Evolutionary conservation across 2,113 vertebrate species (phyloP), one percentile per base, ranked within the genome.

Genomic region (Eidolon helvum): DNA sequence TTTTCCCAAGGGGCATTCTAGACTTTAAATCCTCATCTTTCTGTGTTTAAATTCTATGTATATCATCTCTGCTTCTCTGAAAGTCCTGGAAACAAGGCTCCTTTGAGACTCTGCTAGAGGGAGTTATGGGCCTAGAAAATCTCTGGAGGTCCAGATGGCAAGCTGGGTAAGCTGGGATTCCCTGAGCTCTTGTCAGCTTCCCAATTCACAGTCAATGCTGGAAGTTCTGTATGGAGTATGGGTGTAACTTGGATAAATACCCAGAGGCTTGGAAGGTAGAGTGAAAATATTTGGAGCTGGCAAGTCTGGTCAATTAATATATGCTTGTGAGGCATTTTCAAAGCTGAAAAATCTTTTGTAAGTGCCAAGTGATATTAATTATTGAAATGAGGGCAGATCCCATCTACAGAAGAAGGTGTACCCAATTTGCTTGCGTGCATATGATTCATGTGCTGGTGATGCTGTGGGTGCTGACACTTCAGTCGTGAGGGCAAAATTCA

Each of bases 241-340:
- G 63, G 61, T 84, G 66, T 53, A 92, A 14, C 48, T 72, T 92
- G 65, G 5, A 80, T 88, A 98, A 93, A 96, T 50, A 95, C 15
- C 63, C 79, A 75, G 79, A 86, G 66, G 78, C 91, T 87, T 91
- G 63, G 91, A 35, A 95, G 68, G 45, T 10, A 61, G 26, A 91
- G 19, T 80, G 33, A 89, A 94, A 95, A 45, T 53, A 80, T 91
- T 79, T 95, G 80, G 69, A 97, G 91, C 45, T 7, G 2, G 45
- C 35, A 92, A 93, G 83, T 69, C 74, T 94, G 35, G 16, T 92
- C 84, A 86, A 92, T 93, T 95, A 84, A 95, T 89, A 86, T 50
- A 74, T 57, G 43, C 75, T 97, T 96, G 33, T 68, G 91, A 95
- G 71, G 45, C 78, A 65, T 80, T 94, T 94, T 95, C 65, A 97